Evolutionary conservation across 2,797 vertebrate species (phyloP), one percentile per base, ranked within the genome.

Genomic region (Sorex maritimensis): DNA sequence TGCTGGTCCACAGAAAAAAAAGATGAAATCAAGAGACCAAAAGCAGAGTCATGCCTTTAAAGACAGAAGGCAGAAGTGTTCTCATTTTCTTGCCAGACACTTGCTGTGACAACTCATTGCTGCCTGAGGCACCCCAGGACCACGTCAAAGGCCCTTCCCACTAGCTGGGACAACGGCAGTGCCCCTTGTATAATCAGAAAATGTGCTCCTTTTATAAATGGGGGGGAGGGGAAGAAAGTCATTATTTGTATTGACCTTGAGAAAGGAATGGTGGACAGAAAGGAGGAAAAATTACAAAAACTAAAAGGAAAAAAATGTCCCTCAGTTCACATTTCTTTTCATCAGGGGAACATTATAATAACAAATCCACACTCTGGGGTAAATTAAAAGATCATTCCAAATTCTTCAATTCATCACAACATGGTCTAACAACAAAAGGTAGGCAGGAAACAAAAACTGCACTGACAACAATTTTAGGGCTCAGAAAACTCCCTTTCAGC

Each of bases 131-230:
- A 71, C 15, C 63, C 30, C 28, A 55, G 49, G 0, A 49, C 13
- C 61, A n/a, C 74, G 74, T 44, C 38, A 23, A 81, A 55, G 74
- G 52, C 23, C n/a, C 71, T 46, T 85, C 41, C 67, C 34, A 0
- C 11, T 68, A 38, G 28, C 14, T 83, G 41, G 24, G 7, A n/a
- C 72, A 69, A 26, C 7, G 49, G 10, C 23, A 38, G 58, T 61
- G 58, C 58, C 23, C 58, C 58, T 61, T 61, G 19, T 23, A 61
- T 61, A 61, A 61, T 21, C 19, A 61, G 19, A 34, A 82, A 86
- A 94, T 9, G 8, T 55, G 65, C 41, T 38, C 81, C 49, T 92
- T 86, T 86, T 81, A 69, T 23, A 81, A 90, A 65, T 15, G 44
- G 68, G 65, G 69, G 52, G 74, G 68, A 58, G 69, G 52, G 74